A percentile compares a stretch with the other conserved stretches of the same genome.
Conservation (phyloP, 2,113 vertebrate species). For the Rhinoptilus africanus region DNA sequence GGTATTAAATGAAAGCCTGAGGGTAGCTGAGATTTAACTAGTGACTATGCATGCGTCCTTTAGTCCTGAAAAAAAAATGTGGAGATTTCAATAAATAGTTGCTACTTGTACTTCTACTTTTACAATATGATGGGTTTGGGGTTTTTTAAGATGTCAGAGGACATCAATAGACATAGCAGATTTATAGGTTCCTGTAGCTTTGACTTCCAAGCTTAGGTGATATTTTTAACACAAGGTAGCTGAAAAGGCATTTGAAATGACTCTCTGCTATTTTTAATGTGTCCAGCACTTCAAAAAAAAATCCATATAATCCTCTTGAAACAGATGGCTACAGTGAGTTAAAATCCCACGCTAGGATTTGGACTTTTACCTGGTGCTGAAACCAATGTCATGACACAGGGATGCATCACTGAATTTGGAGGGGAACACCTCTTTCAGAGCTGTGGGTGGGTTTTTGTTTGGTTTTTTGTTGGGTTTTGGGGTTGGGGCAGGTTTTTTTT, state of each 20-base stretch:
- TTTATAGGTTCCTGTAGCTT: background rate
- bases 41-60: background rate
- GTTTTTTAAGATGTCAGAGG: background rate
- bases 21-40: background rate
- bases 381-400: background rate
- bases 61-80: background rate
- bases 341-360: constrained; percentile 34
- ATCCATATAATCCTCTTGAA: constrained; percentile 59
- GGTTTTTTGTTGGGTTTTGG: background rate
- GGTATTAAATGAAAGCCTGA: background rate
- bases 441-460: background rate
- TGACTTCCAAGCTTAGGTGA: background rate
- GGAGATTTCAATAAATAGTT: background rate
- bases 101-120: background rate
- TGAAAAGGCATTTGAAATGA: constrained; percentile 18
- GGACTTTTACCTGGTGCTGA: constrained; percentile 15
- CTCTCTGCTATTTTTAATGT: constrained; percentile 55
- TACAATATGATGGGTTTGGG: background rate
- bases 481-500: no score
- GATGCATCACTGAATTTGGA: background rate
- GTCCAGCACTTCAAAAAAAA: constrained; percentile 44
- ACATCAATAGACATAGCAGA: background rate
- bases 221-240: background rate
- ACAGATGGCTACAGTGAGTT: constrained; percentile 54
- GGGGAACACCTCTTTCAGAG: background rate